A percentile compares a stretch with the other conserved stretches of the same genome.
Evolutionary conservation across 2,888 invertebrate species (phyloP).

Genomic region (Ecdyonurus torrentis): DNA sequence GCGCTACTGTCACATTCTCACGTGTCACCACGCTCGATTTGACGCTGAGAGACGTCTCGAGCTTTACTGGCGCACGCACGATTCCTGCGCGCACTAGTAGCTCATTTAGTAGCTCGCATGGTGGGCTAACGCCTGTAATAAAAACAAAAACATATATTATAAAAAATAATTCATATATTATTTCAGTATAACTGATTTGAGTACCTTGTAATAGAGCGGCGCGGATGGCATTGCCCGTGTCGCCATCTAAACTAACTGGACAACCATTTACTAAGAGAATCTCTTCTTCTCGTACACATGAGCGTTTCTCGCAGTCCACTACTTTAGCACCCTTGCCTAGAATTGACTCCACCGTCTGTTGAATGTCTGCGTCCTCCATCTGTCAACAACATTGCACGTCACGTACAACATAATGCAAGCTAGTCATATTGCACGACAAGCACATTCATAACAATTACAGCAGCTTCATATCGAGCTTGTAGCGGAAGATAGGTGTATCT

Average conservation of each 20-base stretch:
- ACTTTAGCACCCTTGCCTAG: constrained; percentile 53
- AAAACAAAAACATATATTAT: too few species aligned
- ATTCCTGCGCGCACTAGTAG: constrained; percentile 45
- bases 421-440: too few species aligned
- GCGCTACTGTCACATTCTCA: constrained; percentile 49
- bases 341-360: constrained; percentile 55
- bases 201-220: constrained; percentile 44
- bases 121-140: constrained; percentile 41
- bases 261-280: constrained; percentile 52
- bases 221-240: constrained; percentile 48
- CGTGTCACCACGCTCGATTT: constrained; percentile 52
- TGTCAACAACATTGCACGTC: not conserved
- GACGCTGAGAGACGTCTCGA: constrained; percentile 52
- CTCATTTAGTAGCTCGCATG: constrained; percentile 51
- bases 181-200: too few species aligned
- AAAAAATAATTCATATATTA: too few species aligned
- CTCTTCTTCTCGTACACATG: constrained; percentile 53
- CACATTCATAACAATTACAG: not conserved
- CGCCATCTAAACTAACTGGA: constrained; percentile 46
- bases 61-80: constrained; percentile 42
- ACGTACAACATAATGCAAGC: too few species aligned
- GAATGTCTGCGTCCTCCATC: constrained; percentile 57
- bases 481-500: too few species aligned
- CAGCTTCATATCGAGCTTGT: not conserved
- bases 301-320: constrained; percentile 54